Evolutionary conservation across 2,113 vertebrate genomes (phyloP), one percentile per base, ranked within the genome.

Genomic region (Delphinapterus leucas): DNA sequence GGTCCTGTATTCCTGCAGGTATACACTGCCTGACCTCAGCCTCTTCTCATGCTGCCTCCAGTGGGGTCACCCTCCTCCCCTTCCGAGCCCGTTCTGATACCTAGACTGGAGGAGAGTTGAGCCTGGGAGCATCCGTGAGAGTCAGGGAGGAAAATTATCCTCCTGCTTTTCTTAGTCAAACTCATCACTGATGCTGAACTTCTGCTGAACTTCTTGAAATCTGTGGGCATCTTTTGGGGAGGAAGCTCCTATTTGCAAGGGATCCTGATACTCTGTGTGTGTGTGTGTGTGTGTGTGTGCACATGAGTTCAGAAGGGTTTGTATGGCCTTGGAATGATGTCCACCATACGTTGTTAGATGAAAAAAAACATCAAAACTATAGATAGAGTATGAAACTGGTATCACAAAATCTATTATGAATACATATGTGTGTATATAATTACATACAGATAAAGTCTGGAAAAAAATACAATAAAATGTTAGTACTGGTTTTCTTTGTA

Each of bases 201-300:
- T 95, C 25, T 7, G 3, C 25, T 31, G 31, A 88, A 76, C 49
- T 71, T 95, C 25, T 67, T 65, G 49, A 73, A 58, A 26, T 81
- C 60, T 68, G 36, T 44, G 88, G 77, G 36, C 41, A 15, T 94
- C 41, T 88, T 74, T 2, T 1, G 17, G 12, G 44, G n/a, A 89
- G 25, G 68, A 88, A 67, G 11, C 23, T 44, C 33, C 47, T 49
- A 3, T 76, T 71, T 71, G 17, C 44, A 70, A 84, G 55, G 4
- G 12, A 82, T 31, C 58, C 13, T 12, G 36, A n/a, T 23, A 28
- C 8, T 88, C 0, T 86, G 47, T 28, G 21, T 8, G 20, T 7
- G 12, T 55, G 36, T 31, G 12, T 33, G 25, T 36, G 11, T n/a
- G 38, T 14, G 20, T 2, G 0, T 12, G 5, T 3, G n/a, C 6